Conservation (phyloP, 2,113 vertebrate genomes). For the Erpornis zantholeuca region DNA sequence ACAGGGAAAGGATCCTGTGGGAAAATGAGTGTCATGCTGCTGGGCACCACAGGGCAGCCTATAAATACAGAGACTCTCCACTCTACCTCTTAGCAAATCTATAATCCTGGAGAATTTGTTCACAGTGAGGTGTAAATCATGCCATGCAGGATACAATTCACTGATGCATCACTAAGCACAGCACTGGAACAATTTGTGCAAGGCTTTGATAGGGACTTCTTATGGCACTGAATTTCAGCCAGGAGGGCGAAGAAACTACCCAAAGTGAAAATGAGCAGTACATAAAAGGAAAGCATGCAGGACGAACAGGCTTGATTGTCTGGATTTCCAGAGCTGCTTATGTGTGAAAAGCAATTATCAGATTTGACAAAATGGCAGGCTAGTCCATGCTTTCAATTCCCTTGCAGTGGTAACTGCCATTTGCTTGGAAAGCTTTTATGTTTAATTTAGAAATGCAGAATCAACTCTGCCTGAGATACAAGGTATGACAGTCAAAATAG, state of each 20-base stretch:
- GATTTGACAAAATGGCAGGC: neutral
- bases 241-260: neutral
- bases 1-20: neutral
- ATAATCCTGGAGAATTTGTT: neutral
- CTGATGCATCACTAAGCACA: neutral
- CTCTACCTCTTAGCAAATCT: neutral
- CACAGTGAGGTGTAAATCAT: neutral
- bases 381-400: neutral
- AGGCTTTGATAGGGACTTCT: neutral
- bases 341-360: neutral
- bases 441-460: neutral
- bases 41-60: neutral
- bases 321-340: neutral
- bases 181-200: neutral
- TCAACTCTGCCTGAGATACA: neutral
- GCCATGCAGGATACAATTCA: fast-evolving
- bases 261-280: neutral
- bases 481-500: neutral
- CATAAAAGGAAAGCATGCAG: neutral
- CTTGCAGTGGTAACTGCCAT: neutral
- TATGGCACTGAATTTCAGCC: neutral
- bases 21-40: neutral
- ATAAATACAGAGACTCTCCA: neutral
- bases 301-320: neutral
- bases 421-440: neutral